Evolutionary conservation across 2,888 invertebrate species (phyloP).

Genomic region (Proisotoma minuta): DNA sequence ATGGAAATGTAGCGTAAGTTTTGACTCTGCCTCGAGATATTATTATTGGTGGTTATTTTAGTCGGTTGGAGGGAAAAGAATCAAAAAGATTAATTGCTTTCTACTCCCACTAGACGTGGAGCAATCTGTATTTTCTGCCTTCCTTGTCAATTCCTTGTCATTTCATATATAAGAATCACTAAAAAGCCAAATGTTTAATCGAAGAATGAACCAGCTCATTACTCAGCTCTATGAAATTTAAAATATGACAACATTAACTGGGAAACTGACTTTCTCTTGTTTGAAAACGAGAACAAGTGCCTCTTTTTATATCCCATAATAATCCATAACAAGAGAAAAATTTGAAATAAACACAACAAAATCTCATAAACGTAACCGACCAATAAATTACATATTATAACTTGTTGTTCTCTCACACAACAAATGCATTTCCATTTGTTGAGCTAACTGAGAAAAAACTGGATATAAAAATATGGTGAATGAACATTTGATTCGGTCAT

Average conservation of each 20-base stretch:
- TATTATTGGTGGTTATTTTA: not conserved
- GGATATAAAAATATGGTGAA: no score
- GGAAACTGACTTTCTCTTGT: not conserved
- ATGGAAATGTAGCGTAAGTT: not conserved
- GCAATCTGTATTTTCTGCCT: constrained; percentile 5
- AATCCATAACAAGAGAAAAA: not conserved
- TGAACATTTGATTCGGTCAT: constrained; percentile 6
- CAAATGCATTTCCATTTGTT: no score
- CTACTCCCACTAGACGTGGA: not conserved
- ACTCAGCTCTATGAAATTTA: not conserved
- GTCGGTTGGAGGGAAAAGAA: not conserved
- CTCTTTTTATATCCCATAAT: not conserved
- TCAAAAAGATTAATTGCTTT: not conserved
- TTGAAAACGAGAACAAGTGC: not conserved
- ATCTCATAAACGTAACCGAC: constrained; percentile 1
- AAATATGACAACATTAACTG: not conserved
- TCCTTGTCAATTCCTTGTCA: constrained; percentile 2
- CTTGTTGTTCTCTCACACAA: no score
- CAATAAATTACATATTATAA: not conserved
- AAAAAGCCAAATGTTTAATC: not conserved
- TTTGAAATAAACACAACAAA: not conserved
- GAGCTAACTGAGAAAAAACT: no score
- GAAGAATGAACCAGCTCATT: constrained; percentile 1
- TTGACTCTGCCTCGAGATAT: not conserved
- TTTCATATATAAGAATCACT: not conserved